phyloP scores from a whole-genome alignment of 2,113 vertebrate species.

The Uria aalge region DNA sequence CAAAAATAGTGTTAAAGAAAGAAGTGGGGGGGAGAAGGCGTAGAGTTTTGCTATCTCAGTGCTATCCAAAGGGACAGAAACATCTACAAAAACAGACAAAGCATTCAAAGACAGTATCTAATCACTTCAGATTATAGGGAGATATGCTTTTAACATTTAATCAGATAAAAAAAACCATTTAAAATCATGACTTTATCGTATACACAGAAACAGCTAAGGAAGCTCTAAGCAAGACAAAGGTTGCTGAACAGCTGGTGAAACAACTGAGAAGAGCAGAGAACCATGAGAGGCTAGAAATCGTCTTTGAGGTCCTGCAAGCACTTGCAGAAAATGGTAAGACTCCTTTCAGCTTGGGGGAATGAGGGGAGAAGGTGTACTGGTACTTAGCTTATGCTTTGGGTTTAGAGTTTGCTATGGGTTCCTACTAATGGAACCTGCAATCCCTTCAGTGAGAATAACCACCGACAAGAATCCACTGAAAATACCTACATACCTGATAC shows the following conservation, averaged over 20 bases:
- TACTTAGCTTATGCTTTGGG: not conserved
- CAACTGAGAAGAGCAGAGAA: conserved; percentile 82
- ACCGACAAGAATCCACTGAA: not conserved
- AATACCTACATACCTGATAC: not conserved
- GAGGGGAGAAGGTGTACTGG: not conserved
- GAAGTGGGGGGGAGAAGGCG: rapidly evolving
- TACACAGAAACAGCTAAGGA: conserved; percentile 80
- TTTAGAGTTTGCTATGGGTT: not conserved
- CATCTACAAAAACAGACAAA: not conserved
- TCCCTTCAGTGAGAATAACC: not conserved
- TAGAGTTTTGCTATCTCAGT: not conserved
- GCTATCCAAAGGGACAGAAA: not conserved
- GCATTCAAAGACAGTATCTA: not conserved
- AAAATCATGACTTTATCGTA: not conserved
- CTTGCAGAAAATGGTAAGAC: conserved; percentile 84
- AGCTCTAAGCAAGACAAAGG: conserved; percentile 75
- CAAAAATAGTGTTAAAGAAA: not conserved
- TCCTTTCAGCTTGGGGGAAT: not conserved
- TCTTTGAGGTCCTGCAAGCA: conserved; percentile 84
- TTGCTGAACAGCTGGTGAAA: conserved; percentile 78
- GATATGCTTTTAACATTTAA: not conserved
- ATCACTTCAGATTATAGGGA: not conserved
- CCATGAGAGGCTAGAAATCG: conserved; percentile 83
- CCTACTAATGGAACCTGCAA: not conserved
- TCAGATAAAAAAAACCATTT: not conserved